Percentiles rank a stretch among this genome's conserved stretches.
These are phyloP conservation scores for Oopsacas minuta DNA, from an alignment of 37 sponge, comb jelly and placozoan genomes.

Conservation along the genomic window DNA sequence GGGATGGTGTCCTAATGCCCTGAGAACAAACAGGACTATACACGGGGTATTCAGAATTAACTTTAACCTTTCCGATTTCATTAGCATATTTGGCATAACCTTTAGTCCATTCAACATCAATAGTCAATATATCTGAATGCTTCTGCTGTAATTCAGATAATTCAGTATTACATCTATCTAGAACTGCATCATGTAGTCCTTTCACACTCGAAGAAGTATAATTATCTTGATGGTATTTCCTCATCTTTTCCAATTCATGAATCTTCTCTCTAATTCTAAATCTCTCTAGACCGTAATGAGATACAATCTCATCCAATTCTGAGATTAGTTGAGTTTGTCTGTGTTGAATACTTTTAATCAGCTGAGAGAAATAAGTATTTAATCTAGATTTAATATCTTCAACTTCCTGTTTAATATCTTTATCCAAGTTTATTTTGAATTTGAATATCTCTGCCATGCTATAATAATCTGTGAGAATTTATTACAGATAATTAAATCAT, in stretches of 20 bases:
- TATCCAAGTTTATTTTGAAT: neutral
- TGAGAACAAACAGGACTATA: neutral
- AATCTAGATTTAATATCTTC: neutral
- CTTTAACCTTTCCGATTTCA: neutral
- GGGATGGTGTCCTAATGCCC: too few relatives aligned
- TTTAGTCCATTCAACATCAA: neutral
- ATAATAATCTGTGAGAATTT: too few relatives aligned
- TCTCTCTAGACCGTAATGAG: neutral
- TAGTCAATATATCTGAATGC: neutral
- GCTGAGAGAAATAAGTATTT: neutral
- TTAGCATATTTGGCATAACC: neutral
- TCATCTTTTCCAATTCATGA: neutral
- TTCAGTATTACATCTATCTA: neutral
- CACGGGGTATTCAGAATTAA: neutral
- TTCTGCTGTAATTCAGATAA: neutral
- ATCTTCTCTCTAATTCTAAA: neutral
- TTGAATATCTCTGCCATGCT: too few relatives aligned
- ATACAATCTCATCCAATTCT: neutral
- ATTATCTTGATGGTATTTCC: neutral
- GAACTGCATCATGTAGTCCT: neutral
- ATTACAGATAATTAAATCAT: too few relatives aligned
- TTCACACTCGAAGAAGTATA: neutral
- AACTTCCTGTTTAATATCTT: neutral
- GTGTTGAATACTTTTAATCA: neutral
- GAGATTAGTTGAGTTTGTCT: neutral